Evolutionary conservation across 2,888 invertebrate species (phyloP).

Genomic region (Aspidiotus rigidus): DNA sequence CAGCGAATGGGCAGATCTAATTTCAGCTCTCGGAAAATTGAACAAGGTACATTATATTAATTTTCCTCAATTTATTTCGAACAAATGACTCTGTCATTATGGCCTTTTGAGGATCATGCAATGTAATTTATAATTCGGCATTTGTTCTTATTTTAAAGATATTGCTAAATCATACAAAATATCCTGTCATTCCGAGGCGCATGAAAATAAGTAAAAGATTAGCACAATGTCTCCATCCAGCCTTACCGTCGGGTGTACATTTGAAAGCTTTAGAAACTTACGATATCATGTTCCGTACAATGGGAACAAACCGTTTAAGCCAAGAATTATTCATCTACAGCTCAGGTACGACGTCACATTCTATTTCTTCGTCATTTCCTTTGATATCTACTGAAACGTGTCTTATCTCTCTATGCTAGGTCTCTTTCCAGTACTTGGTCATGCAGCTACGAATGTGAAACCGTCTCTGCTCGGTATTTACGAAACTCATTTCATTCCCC

Average conservation of each 20-base stretch:
- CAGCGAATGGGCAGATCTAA: constrained; percentile 91
- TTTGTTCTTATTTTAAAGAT: constrained; percentile 50
- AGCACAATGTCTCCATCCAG: constrained; percentile 89
- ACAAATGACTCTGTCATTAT: too few relatives aligned
- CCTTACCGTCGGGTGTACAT: constrained; percentile 82
- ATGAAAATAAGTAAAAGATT: constrained; percentile 81
- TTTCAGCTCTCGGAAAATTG: constrained; percentile 77
- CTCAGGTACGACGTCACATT: constrained; percentile 47
- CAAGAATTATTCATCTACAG: constrained; percentile 77
- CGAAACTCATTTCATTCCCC: constrained; percentile 77
- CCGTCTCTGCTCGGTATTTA: constrained; percentile 71
- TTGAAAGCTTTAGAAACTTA: constrained; percentile 84
- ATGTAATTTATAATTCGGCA: too few relatives aligned
- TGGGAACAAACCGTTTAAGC: constrained; percentile 69
- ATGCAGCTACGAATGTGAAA: constrained; percentile 83
- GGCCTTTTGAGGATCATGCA: too few relatives aligned
- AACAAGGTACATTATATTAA: constrained; percentile 59
- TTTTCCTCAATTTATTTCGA: too few relatives aligned
- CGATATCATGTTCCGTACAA: constrained; percentile 79
- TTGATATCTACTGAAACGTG: not conserved
- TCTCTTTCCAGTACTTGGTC: constrained; percentile 75
- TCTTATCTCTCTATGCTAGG: constrained; percentile 47
- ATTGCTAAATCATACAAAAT: constrained; percentile 66
- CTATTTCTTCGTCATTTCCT: not conserved
- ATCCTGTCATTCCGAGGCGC: constrained; percentile 73